phyloP scores from a whole-genome alignment of 2,113 vertebrate species.

The Empidonax alnorum region DNA sequence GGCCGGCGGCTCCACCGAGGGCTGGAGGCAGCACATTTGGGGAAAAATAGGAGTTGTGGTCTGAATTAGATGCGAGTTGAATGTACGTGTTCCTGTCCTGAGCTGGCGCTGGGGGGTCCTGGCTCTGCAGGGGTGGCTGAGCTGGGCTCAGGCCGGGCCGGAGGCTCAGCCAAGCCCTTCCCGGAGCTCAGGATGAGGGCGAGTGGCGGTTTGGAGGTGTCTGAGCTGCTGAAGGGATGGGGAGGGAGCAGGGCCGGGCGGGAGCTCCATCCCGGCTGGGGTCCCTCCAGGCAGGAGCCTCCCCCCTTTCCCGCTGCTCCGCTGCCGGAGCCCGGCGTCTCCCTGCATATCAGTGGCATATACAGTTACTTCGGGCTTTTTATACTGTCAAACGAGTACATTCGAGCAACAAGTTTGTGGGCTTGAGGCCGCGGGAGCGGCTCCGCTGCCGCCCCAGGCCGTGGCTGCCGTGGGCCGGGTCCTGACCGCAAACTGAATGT shows the following conservation, averaged over 20 bases:
- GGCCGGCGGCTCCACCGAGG: background rate
- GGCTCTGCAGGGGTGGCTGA: background rate
- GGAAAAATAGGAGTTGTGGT: background rate
- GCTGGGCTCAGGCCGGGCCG: background rate
- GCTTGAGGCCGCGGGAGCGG: background rate
- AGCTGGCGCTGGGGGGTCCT: background rate
- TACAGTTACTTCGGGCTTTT: background rate
- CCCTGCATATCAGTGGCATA: background rate
- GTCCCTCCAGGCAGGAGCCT: background rate
- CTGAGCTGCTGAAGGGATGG: fast-evolving
- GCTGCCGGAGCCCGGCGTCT: background rate
- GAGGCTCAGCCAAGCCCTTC: fast-evolving
- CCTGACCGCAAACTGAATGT: conserved; percentile 38
- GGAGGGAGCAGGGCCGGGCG: background rate
- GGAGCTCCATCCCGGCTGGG: background rate
- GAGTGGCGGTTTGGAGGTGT: background rate
- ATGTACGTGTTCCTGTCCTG: background rate
- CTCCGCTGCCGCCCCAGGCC: background rate
- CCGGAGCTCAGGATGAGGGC: fast-evolving
- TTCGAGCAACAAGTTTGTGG: background rate
- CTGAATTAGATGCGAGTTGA: background rate
- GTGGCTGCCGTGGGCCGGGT: background rate
- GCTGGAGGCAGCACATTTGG: background rate
- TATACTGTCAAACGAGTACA: background rate
- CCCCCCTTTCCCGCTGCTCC: background rate